Percentiles rank a stretch among this genome's conserved stretches.
Evolutionary conservation across 2,797 vertebrate genomes (phyloP).

Genomic region (Tenualosa thibaudeaui): DNA sequence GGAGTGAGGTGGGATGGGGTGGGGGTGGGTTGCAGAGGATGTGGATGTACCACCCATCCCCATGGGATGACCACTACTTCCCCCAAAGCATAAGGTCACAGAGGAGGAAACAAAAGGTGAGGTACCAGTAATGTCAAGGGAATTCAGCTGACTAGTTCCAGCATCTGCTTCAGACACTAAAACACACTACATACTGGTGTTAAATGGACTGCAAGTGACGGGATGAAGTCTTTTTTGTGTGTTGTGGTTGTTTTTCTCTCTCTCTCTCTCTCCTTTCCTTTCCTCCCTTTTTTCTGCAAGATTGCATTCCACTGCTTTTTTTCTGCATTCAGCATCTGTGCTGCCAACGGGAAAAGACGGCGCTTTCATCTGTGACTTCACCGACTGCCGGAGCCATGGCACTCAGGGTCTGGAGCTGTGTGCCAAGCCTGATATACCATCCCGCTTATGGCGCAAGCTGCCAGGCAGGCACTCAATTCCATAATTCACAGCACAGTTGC

Average conservation of each 20-base stretch:
- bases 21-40: slow-evolving; percentile 29
- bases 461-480: slow-evolving; percentile 19
- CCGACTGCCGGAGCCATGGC: slow-evolving; percentile 44
- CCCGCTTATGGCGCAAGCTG: slow-evolving; percentile 16
- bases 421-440: slow-evolving; percentile 24
- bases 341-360: slow-evolving; percentile 46
- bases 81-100: slow-evolving; percentile 63
- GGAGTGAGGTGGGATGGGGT: slow-evolving; percentile 17
- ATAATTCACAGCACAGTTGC: slow-evolving; percentile 24
- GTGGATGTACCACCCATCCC: slow-evolving; percentile 7
- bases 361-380: slow-evolving; percentile 59
- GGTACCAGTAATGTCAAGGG: slow-evolving; percentile 16
- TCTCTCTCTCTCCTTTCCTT: neutral
- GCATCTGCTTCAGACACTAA: neutral
- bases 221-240: slow-evolving; percentile 19
- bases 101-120: slow-evolving; percentile 44
- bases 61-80: slow-evolving; percentile 53
- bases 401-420: slow-evolving; percentile 6
- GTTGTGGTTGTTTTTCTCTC: neutral
- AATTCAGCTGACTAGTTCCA: slow-evolving; percentile 14
- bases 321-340: slow-evolving; percentile 45
- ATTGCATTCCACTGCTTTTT: slow-evolving; percentile 15
- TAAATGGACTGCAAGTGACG: slow-evolving; percentile 22
- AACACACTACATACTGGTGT: slow-evolving; percentile 12
- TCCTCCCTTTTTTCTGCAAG: slow-evolving; percentile 3